These are phyloP conservation scores for Atethmia centrago DNA, from an alignment of 2,888 invertebrate species.

Conservation along the genomic window DNA sequence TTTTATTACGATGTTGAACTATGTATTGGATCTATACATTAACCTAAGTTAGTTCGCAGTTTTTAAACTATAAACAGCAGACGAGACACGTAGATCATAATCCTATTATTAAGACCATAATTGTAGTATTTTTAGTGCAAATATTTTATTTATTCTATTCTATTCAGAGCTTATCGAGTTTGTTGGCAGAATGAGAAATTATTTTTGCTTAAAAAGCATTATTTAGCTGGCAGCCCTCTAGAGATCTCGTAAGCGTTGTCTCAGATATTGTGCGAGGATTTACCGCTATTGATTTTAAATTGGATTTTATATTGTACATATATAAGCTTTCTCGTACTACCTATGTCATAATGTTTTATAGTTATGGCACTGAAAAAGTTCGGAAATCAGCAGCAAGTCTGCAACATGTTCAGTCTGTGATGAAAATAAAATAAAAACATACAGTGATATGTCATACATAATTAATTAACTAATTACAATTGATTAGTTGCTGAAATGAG, in stretches of 20 bases:
- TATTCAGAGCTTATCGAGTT: conserved; percentile 5
- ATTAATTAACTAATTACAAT: not conserved
- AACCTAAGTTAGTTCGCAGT: not conserved
- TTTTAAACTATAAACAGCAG: not conserved
- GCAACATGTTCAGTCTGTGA: not conserved
- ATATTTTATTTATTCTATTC: not conserved
- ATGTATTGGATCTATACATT: not conserved
- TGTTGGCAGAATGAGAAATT: not conserved
- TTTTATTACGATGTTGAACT: conserved; percentile 7
- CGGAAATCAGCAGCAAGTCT: not conserved
- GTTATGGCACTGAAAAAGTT: not conserved
- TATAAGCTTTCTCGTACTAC: conserved; percentile 28
- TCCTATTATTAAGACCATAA: not conserved
- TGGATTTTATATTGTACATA: conserved; percentile 38
- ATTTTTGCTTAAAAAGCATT: conserved; percentile 16
- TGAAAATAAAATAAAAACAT: not conserved
- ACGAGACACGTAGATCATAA: not conserved
- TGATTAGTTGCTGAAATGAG: not conserved
- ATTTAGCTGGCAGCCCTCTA: conserved; percentile 68
- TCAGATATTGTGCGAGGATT: conserved; percentile 41
- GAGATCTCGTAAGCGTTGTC: conserved; percentile 79
- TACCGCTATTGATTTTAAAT: conserved; percentile 33
- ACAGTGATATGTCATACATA: not conserved
- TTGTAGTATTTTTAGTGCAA: not conserved
- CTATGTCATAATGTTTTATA: not conserved